Evolutionary conservation across 2,888 invertebrate genomes (phyloP).

Genomic region (Amaurobius ferox): DNA sequence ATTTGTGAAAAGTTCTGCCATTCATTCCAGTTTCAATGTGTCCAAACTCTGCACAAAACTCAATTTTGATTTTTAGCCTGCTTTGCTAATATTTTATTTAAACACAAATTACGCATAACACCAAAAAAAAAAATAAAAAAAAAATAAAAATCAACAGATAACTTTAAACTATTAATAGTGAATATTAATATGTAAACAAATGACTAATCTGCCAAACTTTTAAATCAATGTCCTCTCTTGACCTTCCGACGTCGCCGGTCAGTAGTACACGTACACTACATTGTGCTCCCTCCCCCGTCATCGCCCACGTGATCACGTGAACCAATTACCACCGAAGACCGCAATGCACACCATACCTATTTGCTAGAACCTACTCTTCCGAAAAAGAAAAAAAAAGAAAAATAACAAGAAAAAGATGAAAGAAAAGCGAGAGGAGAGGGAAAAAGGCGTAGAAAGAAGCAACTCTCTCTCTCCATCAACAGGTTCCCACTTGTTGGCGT

Average conservation of each 20-base stretch:
- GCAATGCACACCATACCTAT: conserved; percentile 62
- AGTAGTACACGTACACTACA: background rate
- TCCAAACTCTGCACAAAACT: too few species aligned
- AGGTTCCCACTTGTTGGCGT: conserved; percentile 66
- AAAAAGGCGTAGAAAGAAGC: conserved; percentile 28
- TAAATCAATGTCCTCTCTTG: background rate
- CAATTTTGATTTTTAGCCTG: too few species aligned
- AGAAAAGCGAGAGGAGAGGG: conserved; percentile 17
- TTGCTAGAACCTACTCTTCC: background rate
- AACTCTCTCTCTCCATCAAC: conserved; percentile 52
- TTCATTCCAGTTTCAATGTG: too few species aligned
- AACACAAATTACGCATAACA: too few species aligned
- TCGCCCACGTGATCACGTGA: conserved; percentile 24
- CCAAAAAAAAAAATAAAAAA: too few species aligned
- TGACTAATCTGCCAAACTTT: too few species aligned
- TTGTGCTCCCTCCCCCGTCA: background rate
- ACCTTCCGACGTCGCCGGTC: background rate
- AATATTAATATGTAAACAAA: too few species aligned
- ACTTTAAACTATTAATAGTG: too few species aligned
- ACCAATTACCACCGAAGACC: conserved; percentile 55
- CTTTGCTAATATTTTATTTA: too few species aligned
- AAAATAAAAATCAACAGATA: too few species aligned
- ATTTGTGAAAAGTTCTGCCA: too few species aligned
- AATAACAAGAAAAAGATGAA: background rate
- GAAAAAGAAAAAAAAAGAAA: background rate